Evolutionary conservation across 1,140 invertebrate species (phyloP).

Genomic region (Formica selysi): DNA sequence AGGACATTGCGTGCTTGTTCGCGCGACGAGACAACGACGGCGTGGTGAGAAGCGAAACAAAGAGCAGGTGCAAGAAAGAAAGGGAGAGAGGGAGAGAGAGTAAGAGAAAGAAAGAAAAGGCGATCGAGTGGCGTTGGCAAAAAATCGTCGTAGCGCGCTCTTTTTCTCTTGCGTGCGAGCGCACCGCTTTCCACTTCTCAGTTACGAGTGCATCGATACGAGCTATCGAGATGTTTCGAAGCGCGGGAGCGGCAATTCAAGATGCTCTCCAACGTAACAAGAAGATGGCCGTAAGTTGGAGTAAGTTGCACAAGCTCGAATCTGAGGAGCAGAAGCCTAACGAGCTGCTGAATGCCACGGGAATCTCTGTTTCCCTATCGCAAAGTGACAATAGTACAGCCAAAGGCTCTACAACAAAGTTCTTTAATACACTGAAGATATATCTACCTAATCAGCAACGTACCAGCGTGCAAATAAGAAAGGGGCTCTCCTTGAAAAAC

Average conservation of each 20-base stretch:
- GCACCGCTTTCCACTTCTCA: constrained; percentile 2
- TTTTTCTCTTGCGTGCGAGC: neutral
- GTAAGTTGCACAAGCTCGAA: constrained; percentile 96
- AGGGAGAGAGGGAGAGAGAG: neutral
- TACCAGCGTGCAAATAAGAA: constrained; percentile 94
- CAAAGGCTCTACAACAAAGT: constrained; percentile 90
- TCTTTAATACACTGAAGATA: constrained; percentile 90
- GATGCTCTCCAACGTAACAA: constrained; percentile 81
- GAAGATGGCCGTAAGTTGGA: constrained; percentile 85
- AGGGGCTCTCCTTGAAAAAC: constrained; percentile 93
- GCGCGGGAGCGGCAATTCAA: constrained; percentile 71
- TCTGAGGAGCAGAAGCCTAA: constrained; percentile 93
- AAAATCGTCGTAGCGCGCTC: neutral
- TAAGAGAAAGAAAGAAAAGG: neutral
- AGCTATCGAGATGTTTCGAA: constrained; percentile 75
- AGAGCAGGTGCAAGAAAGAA: constrained; percentile 11
- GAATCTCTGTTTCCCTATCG: constrained; percentile 56
- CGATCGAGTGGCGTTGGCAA: neutral
- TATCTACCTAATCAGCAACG: constrained; percentile 97
- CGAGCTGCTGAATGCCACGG: constrained; percentile 89
- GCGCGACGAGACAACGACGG: constrained; percentile 38
- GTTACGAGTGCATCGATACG: constrained; percentile 23
- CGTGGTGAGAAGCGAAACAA: constrained; percentile 58
- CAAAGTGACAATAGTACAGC: constrained; percentile 67
- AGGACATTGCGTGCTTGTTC: constrained; percentile 37